phyloP scores from a whole-genome alignment of 2,797 vertebrate genomes.

The Polyboroides typus region DNA sequence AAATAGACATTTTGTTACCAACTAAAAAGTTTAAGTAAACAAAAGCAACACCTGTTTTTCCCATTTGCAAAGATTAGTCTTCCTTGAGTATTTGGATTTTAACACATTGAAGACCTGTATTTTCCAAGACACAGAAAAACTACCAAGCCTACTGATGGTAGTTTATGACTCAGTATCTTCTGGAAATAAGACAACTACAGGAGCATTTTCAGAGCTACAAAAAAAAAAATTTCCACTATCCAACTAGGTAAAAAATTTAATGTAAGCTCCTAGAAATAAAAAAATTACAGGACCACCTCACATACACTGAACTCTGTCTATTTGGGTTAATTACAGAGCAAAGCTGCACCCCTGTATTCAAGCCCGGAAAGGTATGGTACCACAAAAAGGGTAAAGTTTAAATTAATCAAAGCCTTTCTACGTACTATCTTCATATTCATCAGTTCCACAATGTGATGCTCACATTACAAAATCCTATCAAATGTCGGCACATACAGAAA shows the following conservation, averaged over 20 bases:
- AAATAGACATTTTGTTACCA: neutral
- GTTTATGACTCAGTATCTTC: neutral
- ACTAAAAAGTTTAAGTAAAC: neutral
- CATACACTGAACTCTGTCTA: neutral
- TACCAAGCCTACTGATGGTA: neutral
- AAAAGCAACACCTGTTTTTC: neutral
- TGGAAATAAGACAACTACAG: neutral
- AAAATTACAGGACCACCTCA: neutral
- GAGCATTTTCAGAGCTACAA: neutral
- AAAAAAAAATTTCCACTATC: neutral
- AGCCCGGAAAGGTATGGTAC: neutral
- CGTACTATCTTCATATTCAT: fast-evolving
- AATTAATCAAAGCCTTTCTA: neutral
- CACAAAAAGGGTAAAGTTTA: neutral
- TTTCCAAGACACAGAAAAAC: neutral
- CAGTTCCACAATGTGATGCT: neutral
- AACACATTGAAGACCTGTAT: neutral
- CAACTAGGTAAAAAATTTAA: neutral
- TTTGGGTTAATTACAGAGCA: neutral
- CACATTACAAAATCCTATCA: neutral
- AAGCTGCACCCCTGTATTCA: neutral
- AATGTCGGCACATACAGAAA: neutral
- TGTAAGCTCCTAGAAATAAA: neutral
- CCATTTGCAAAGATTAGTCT: neutral
- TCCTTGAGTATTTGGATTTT: neutral